Percentiles rank a stretch among this genome's conserved stretches.
These are phyloP conservation scores for Sebastes steindachneri DNA, from an alignment of 2,797 vertebrate species.

Conservation along the genomic window DNA sequence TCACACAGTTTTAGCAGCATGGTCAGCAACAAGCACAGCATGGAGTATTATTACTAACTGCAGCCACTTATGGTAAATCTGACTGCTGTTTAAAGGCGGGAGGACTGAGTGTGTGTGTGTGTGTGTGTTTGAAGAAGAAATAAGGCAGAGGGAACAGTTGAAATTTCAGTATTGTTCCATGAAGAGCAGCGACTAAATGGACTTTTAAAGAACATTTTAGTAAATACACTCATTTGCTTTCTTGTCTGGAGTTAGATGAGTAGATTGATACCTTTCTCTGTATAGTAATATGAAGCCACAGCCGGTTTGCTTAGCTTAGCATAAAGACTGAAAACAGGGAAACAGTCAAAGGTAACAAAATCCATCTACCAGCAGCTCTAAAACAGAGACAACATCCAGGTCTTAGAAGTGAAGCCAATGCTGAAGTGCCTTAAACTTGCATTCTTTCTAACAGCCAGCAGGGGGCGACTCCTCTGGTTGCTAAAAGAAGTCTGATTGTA, in stretches of 20 bases:
- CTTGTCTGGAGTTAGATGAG: background rate
- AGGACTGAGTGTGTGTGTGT: background rate
- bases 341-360: background rate
- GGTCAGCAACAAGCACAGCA: conserved; percentile 30
- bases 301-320: background rate
- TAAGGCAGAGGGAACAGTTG: background rate
- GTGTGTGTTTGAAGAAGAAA: background rate
- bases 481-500: no score
- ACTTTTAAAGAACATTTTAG: background rate
- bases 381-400: no score
- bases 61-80: conserved; percentile 31
- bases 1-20: conserved; percentile 26
- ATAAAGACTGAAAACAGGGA: background rate
- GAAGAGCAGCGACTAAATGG: background rate
- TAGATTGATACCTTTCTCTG: background rate
- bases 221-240: background rate
- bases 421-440: no score
- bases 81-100: conserved; percentile 6
- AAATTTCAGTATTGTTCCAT: background rate
- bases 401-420: accelerated
- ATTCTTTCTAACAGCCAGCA: no score
- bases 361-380: background rate
- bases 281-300: background rate
- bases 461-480: no score
- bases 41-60: conserved; percentile 32